Evolutionary conservation across 2,888 invertebrate species (phyloP).

Genomic region (Anoplius nigerrimus): DNA sequence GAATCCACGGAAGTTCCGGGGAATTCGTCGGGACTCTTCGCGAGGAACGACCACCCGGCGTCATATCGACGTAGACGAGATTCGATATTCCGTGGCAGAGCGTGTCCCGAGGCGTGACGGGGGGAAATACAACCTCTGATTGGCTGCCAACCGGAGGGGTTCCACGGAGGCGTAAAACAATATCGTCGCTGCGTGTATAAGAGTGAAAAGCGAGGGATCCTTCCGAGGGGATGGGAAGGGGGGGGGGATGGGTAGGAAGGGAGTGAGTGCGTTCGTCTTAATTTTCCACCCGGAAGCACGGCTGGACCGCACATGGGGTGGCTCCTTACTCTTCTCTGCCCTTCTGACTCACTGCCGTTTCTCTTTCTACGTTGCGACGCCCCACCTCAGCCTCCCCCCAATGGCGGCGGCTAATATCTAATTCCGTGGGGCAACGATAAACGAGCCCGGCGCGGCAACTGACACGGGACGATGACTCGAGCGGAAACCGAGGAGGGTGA

Average conservation of each 20-base stretch:
- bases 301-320: neutral
- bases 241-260: neutral
- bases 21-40: constrained; percentile 7
- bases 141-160: constrained; percentile 42
- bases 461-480: too few species aligned
- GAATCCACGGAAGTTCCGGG: constrained; percentile 7
- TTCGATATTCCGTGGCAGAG: constrained; percentile 31
- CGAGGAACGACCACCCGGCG: constrained; percentile 3
- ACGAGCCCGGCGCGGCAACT: constrained; percentile 22
- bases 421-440: constrained; percentile 43
- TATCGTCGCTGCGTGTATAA: constrained; percentile 40
- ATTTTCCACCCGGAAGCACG: constrained; percentile 51
- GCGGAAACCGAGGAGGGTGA: too few species aligned
- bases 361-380: neutral
- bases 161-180: constrained; percentile 51
- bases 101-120: constrained; percentile 33
- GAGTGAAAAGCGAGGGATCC: constrained; percentile 15
- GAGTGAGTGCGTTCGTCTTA: constrained; percentile 43
- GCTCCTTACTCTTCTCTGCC: constrained; percentile 8
- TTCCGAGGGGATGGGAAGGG: too few species aligned
- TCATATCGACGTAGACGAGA: constrained; percentile 15
- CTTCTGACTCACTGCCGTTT: too few species aligned
- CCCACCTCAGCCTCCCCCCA: too few species aligned
- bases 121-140: constrained; percentile 37
- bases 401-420: constrained; percentile 41